Percentiles rank a stretch among this genome's conserved stretches.
These are phyloP conservation scores for Nasonia oneida DNA, from an alignment of 2,888 invertebrate genomes.

Conservation along the genomic window DNA sequence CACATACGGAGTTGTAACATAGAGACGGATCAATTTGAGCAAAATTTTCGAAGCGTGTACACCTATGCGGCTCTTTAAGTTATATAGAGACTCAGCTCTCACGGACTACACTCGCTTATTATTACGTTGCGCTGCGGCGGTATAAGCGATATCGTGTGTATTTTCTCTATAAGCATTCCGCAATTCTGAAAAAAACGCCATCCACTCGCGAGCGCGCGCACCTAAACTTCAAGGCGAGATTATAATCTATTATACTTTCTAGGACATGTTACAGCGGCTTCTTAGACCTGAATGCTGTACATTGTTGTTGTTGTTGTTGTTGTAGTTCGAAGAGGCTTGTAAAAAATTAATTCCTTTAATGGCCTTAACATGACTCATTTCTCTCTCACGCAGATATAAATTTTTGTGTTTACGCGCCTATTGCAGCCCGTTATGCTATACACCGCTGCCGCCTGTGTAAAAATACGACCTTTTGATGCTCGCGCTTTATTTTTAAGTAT, in stretches of 20 bases:
- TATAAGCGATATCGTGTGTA: neutral
- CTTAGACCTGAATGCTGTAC: slow-evolving; percentile 50
- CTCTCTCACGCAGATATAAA: slow-evolving; percentile 51
- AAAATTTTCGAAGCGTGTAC: neutral
- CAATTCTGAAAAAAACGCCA: slow-evolving; percentile 49
- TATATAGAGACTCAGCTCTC: neutral
- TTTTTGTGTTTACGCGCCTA: slow-evolving; percentile 49
- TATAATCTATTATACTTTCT: slow-evolving; percentile 60
- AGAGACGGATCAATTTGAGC: neutral
- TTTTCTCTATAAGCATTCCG: slow-evolving; percentile 38
- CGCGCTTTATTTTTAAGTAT: slow-evolving; percentile 47
- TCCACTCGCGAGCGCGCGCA: neutral
- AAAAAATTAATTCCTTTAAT: slow-evolving; percentile 59
- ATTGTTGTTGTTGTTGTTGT: slow-evolving; percentile 54
- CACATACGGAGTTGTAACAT: neutral
- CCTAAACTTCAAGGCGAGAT: slow-evolving; percentile 58
- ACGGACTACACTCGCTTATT: neutral
- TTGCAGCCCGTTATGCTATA: neutral
- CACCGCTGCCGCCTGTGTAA: neutral
- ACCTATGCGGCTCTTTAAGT: neutral
- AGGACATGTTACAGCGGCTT: slow-evolving; percentile 52
- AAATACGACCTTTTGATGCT: slow-evolving; percentile 50
- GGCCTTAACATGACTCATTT: slow-evolving; percentile 55
- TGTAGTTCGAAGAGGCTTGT: slow-evolving; percentile 22
- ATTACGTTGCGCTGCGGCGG: neutral